These are phyloP conservation scores for Syngnathus typhle DNA, from an alignment of 2,113 vertebrate genomes.

Conservation along the genomic window DNA sequence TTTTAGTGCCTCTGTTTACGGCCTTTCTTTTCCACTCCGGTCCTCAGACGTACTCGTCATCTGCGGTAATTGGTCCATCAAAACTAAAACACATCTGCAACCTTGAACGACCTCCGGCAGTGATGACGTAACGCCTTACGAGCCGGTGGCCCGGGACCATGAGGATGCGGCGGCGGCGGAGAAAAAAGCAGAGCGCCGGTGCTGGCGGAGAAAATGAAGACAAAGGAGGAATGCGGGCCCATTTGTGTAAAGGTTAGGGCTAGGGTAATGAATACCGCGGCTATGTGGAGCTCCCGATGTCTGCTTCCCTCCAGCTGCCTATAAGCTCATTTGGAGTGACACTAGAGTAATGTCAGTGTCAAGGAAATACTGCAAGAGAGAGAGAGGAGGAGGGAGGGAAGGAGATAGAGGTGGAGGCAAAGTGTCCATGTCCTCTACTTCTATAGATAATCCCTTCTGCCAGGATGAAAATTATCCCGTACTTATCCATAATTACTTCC, in stretches of 20 bases:
- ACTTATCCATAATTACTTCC: constrained; percentile 71
- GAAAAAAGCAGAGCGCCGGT: constrained; percentile 7
- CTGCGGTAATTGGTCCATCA: constrained; percentile 6
- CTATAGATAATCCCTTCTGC: constrained; percentile 66
- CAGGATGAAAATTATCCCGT: constrained; percentile 67
- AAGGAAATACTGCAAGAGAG: constrained; percentile 57
- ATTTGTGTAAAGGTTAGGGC: constrained; percentile 73
- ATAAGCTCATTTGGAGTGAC: constrained; percentile 73
- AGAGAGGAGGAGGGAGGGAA: constrained; percentile 15
- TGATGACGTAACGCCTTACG: neutral
- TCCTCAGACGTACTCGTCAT: neutral
- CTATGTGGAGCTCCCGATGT: constrained; percentile 59
- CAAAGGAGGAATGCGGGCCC: constrained; percentile 63
- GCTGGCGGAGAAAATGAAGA: constrained; percentile 63
- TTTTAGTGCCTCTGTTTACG: neutral
- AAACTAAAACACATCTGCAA: constrained; percentile 29
- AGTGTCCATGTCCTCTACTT: constrained; percentile 56
- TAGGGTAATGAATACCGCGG: constrained; percentile 69
- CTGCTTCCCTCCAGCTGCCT: constrained; percentile 65
- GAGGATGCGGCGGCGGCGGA: constrained; percentile 38
- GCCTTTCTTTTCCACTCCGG: neutral
- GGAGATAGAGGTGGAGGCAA: constrained; percentile 27
- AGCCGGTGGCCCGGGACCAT: constrained; percentile 13
- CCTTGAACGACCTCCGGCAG: constrained; percentile 47
- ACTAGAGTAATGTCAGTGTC: constrained; percentile 69